Percentiles rank a stretch among this genome's conserved stretches.
These are phyloP conservation scores for Trileptium ribeirensis DNA, from an alignment of 2,888 invertebrate genomes.

Conservation along the genomic window DNA sequence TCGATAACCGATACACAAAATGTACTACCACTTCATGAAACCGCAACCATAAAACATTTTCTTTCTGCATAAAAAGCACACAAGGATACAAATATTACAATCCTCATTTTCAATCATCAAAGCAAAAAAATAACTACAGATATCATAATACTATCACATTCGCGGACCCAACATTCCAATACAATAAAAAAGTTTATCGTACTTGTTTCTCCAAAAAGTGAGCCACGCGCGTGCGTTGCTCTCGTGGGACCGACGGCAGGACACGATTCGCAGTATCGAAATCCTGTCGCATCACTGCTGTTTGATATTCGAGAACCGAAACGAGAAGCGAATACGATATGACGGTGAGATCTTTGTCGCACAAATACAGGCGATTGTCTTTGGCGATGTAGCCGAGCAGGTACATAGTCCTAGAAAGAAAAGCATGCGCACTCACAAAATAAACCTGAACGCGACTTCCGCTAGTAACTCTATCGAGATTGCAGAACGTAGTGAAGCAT, in stretches of 20 bases:
- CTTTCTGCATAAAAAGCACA: too few relatives aligned
- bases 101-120: too few relatives aligned
- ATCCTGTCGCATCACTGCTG: slow-evolving; percentile 97
- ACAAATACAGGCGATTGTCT: slow-evolving; percentile 87
- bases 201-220: slow-evolving; percentile 97
- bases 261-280: slow-evolving; percentile 90
- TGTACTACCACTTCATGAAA: too few relatives aligned
- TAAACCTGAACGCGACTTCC: too few relatives aligned
- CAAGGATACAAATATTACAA: too few relatives aligned
- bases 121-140: too few relatives aligned
- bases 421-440: neutral
- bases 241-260: slow-evolving; percentile 85
- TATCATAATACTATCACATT: too few relatives aligned
- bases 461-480: too few relatives aligned
- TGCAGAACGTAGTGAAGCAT: too few relatives aligned
- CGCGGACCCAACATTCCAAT: slow-evolving; percentile 16
- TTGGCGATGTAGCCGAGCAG: slow-evolving; percentile 81
- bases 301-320: slow-evolving; percentile 95
- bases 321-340: slow-evolving; percentile 76
- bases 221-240: slow-evolving; percentile 91
- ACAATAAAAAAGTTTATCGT: slow-evolving; percentile 30
- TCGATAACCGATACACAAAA: too few relatives aligned
- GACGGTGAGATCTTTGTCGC: slow-evolving; percentile 93
- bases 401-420: slow-evolving; percentile 71
- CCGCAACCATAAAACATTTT: too few relatives aligned